Percentiles rank a stretch among this genome's conserved stretches.
phyloP scores from a whole-genome alignment of 2,888 invertebrate genomes.

The Bellardia pandia region DNA sequence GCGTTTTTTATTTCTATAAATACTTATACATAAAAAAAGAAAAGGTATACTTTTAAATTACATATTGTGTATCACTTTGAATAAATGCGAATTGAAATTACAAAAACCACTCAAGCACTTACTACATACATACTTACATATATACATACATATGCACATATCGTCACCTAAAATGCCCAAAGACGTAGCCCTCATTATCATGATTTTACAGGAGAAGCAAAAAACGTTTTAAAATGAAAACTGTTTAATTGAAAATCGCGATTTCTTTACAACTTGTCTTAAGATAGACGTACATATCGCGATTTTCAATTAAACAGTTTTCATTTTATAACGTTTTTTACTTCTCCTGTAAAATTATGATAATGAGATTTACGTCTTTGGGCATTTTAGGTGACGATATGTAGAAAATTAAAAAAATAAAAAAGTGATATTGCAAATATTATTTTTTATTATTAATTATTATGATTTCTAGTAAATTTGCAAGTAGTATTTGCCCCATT shows the following conservation, averaged over 20 bases:
- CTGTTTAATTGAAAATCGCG: too few relatives aligned
- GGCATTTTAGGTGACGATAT: too few relatives aligned
- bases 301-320: too few relatives aligned
- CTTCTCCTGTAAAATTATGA: too few relatives aligned
- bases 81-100: conserved; percentile 41
- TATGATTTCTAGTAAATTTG: conserved; percentile 17
- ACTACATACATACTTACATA: neutral
- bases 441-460: conserved; percentile 3
- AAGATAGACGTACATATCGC: too few relatives aligned
- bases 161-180: too few relatives aligned
- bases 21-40: neutral
- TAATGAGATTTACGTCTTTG: too few relatives aligned
- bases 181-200: too few relatives aligned
- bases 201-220: too few relatives aligned
- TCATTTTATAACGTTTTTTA: too few relatives aligned
- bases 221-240: too few relatives aligned
- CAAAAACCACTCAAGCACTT: conserved; percentile 29
- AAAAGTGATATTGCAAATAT: conserved; percentile 35
- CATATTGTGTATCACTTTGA: conserved; percentile 30
- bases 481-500: conserved; percentile 8
- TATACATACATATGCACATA: neutral
- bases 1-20: neutral
- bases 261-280: too few relatives aligned
- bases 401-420: neutral
- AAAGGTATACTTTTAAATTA: conserved; percentile 50